Evolutionary conservation across 1,140 invertebrate genomes (phyloP), one percentile per base, ranked within the genome.

Genomic region (Pseudomyrmex gracilis): DNA sequence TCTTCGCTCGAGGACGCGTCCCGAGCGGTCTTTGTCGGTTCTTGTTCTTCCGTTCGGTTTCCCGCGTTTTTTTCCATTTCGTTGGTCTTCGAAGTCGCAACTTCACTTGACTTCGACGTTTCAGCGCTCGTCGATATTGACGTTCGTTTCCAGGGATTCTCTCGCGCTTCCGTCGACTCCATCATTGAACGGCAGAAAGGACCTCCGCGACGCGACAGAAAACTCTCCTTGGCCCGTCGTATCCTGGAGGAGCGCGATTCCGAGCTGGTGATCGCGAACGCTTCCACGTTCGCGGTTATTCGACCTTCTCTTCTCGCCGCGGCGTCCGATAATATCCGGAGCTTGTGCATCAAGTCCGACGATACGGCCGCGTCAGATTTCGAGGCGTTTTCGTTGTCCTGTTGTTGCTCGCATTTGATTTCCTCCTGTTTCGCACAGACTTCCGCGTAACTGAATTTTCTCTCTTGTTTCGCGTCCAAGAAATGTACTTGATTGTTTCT

Each of bases 201-300:
- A 1, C 87, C 88, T 8, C 86, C 85, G 0, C 85, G 58, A 24
- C 82, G 83, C 2, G 91, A 91, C 13, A 92, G 77, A 51, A 92
- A 92, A 45, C 86, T 88, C 24, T 91, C 87, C 34, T 92, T 92
- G 7, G 91, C 90, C 2, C 86, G 86, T 7, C 86, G 86, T 63
- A 90, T 74, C 1, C 84, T 88, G 5, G 84, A 73, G 0, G 90
- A 89, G 8, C 90, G 87, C 9, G 90, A 74, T 2, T 87, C 83
- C 43, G 74, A 85, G 9, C 45, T 49, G 76, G 1, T 60, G 8
- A 20, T 13, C 15, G 60, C 1, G 1, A 22, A n/a, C 5, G 86
- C 51, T 7, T 88, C 83, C 7, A 80, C 55, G 1, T 57, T 15
- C 2, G 24, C 34, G 34, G 34, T 78, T 13, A 17, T 43, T 43